Evolutionary conservation across 2,113 vertebrate species (phyloP), one percentile per base, ranked within the genome.

Genomic region (Melanostigma gelatinosum): DNA sequence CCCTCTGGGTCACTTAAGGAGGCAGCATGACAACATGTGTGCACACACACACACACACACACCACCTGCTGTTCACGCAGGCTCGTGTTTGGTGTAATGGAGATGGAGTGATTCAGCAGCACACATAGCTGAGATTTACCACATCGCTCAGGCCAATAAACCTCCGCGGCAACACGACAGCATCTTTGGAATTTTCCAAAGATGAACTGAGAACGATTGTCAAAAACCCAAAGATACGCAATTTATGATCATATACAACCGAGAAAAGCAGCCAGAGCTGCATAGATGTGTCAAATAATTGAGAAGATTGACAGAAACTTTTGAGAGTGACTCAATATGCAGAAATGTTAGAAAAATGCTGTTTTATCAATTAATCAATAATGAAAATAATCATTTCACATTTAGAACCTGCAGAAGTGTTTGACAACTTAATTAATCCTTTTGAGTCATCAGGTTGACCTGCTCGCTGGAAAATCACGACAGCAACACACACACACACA

Each of bases 1-100:
- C 72, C 90, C 89, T 89, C 32, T 65, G 84, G 86, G 91, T 91
- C 90, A 91, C 73, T 85, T 84, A 84, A 86, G 75, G 67, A 84
- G 60, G 76, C 87, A 86, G 75, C 64, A 89, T 83, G 55, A 55
- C 79, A 82, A 77, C 65, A 75, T 68, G 74, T 52, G 60, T n/a
- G 8, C 3, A 22, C 48, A 32, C 61, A 70, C 79, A 48, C 2
- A 48, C 83, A 72, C 74, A 62, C 87, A 82, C 86, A 79, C 88
- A 92, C 87, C 93, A 92, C 88, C 93, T 94, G 93, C 93, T 92
- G 89, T 92, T 89, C 32, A 6, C 29, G 40, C 82, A 81, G 87
- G 64, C 91, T 84, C 68, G 48, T 79, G 79, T 87, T 83, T 50
- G 62, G 57, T 85, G 84, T 92, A 90, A 89, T 89, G 81, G 79